Conservation (phyloP, 2,113 vertebrate genomes). For the Erythrocercus mccallii region DNA sequence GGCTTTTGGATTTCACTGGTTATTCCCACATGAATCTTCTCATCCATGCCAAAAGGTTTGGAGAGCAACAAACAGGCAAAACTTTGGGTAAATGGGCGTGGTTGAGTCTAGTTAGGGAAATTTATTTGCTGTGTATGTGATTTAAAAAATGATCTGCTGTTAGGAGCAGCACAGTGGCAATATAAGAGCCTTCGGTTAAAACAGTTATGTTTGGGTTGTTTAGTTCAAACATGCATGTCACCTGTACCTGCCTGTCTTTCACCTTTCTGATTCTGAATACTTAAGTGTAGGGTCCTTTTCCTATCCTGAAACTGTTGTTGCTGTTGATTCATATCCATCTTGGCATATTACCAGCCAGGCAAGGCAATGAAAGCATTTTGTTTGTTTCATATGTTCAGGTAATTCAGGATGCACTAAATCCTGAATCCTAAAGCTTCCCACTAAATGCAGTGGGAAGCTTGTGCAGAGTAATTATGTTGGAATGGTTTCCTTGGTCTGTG, state of each 20-base stretch:
- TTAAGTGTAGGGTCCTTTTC: background rate
- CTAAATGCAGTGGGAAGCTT: background rate
- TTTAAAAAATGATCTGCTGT: background rate
- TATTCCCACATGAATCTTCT: background rate
- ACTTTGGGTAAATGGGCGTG: background rate
- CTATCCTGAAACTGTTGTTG: background rate
- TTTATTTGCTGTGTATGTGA: rapidly evolving
- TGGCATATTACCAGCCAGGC: background rate
- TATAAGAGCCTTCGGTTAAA: background rate
- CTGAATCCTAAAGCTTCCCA: no score
- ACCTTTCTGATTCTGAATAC: background rate
- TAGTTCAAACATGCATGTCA: background rate
- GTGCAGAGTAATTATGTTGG: background rate
- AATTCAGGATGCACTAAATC: background rate
- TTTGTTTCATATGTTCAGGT: background rate
- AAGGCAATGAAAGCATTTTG: background rate
- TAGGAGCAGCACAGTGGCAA: background rate
- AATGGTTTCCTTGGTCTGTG: background rate
- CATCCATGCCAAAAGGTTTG: background rate
- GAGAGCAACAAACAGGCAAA: background rate
- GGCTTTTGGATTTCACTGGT: background rate
- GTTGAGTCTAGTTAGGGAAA: background rate
- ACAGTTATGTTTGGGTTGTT: background rate
- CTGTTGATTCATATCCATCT: background rate
- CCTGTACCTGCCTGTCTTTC: background rate